Percentiles rank a stretch among this genome's conserved stretches.
These are phyloP conservation scores for Metopolophium dirhodum DNA, from an alignment of 1,140 invertebrate species.

Conservation along the genomic window DNA sequence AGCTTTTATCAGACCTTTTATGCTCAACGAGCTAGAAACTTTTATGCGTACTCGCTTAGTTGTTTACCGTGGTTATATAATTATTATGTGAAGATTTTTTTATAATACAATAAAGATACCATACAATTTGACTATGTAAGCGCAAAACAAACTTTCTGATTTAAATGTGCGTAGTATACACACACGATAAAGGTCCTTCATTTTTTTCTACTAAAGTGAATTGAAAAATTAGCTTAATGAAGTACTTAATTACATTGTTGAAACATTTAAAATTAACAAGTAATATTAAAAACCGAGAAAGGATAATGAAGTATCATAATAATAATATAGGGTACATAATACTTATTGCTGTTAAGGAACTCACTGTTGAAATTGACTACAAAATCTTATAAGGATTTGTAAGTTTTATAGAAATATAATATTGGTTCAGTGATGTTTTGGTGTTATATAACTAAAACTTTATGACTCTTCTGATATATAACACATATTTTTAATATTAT, in stretches of 20 bases:
- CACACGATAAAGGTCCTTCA: background rate
- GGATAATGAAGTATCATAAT: background rate
- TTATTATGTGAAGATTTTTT: background rate
- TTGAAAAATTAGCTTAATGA: background rate
- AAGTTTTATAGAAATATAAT: no score
- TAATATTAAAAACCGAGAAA: background rate
- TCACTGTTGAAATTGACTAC: no score
- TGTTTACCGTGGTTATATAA: background rate
- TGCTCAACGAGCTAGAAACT: slow-evolving; percentile 1
- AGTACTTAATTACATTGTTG: background rate
- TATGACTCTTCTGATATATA: background rate
- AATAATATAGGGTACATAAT: no score
- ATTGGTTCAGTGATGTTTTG: background rate
- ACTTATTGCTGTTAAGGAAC: background rate
- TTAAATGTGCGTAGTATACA: background rate
- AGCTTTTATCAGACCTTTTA: background rate
- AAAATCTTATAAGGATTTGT: no score
- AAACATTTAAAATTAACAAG: background rate
- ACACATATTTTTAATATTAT: no score
- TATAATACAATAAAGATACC: background rate
- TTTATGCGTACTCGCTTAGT: background rate
- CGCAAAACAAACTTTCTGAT: background rate
- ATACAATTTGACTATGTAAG: background rate
- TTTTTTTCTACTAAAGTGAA: background rate
- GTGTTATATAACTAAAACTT: background rate